Evolutionary conservation across 2,113 vertebrate species (phyloP).

Genomic region (Suricata suricatta): DNA sequence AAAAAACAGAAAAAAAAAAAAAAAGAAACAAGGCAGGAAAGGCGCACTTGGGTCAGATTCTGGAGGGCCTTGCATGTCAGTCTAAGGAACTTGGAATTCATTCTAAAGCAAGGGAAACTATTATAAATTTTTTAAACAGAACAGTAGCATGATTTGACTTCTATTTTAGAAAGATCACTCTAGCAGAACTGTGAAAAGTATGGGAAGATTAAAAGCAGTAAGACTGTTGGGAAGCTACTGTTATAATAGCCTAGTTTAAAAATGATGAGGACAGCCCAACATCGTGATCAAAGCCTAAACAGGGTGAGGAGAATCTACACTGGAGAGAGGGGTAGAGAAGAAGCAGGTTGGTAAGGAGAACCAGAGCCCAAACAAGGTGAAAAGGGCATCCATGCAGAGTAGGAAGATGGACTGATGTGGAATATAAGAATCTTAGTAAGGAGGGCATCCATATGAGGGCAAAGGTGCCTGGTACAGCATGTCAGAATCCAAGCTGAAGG

Average conservation of each 20-base stretch:
- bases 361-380: background rate
- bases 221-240: background rate
- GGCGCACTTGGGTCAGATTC: background rate
- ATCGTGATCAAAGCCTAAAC: background rate
- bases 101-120: slow-evolving; percentile 14
- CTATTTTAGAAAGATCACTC: background rate
- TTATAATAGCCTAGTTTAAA: background rate
- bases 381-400: background rate
- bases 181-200: background rate
- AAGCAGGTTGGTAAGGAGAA: background rate
- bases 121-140: background rate
- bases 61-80: background rate
- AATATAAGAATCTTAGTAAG: background rate
- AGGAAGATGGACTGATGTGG: background rate
- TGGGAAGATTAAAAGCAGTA: background rate
- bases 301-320: background rate
- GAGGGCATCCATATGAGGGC: background rate
- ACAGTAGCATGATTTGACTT: background rate
- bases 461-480: background rate
- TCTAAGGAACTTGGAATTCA: background rate
- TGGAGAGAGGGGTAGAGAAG: background rate
- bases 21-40: background rate
- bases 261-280: background rate
- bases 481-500: background rate
- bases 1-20: no score